Conservation (phyloP, 2,888 invertebrate genomes). For the Balanococcus diminutus region DNA sequence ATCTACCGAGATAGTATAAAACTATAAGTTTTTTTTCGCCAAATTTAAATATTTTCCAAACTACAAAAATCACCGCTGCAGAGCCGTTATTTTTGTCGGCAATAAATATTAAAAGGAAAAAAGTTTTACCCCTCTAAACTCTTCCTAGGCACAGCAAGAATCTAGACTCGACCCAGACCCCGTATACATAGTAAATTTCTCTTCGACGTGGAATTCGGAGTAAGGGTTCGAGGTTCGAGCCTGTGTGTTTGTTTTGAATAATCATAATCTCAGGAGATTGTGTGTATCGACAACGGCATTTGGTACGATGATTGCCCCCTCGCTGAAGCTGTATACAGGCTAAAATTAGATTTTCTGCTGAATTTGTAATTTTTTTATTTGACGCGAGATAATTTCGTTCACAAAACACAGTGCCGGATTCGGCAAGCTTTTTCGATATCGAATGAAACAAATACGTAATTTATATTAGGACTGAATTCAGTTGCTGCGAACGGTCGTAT, state of each 20-base stretch:
- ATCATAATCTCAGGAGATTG: constrained; percentile 29
- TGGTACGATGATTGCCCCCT: too few species aligned
- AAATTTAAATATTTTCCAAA: constrained; percentile 32
- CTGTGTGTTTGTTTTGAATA: constrained; percentile 26
- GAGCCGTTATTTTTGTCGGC: constrained; percentile 33
- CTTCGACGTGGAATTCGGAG: not conserved
- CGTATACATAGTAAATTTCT: not conserved
- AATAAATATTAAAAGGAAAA: constrained; percentile 16
- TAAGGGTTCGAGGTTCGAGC: not conserved
- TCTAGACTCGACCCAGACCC: not conserved
- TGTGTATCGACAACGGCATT: not conserved
- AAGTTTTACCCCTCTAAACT: not conserved
- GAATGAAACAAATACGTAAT: not conserved
- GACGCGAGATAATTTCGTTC: constrained; percentile 4
- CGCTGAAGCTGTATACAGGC: not conserved
- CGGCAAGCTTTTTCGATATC: not conserved
- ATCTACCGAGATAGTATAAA: not conserved
- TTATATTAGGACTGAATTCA: too few species aligned
- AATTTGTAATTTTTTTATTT: constrained; percentile 21
- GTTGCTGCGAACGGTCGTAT: not conserved
- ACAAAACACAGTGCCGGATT: not conserved
- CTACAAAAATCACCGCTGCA: constrained; percentile 8
- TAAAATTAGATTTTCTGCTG: not conserved
- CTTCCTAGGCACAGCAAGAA: not conserved
- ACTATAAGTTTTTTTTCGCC: constrained; percentile 25